Evolutionary conservation across 2,888 invertebrate species (phyloP), one percentile per base, ranked within the genome.

Genomic region (Petrolisthes manimaculis): DNA sequence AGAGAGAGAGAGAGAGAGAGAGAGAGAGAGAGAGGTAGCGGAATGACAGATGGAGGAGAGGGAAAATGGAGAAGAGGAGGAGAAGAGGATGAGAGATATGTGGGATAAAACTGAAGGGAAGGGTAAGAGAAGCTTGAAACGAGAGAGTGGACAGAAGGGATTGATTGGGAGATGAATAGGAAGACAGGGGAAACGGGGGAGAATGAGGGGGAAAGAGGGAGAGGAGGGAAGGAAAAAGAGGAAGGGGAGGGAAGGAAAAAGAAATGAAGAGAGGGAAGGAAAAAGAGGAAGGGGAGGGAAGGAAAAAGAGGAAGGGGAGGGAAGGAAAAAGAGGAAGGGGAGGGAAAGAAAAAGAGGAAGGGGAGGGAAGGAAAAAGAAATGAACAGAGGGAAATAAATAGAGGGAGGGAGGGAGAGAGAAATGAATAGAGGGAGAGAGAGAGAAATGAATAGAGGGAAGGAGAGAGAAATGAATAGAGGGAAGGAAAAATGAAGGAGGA

Each of bases 1-100:
- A 79, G 79, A 79, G 79, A 79, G 79, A 79, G 79, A 75, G 77
- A 75, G 79, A 79, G 79, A 79, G 79, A 79, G 79, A 37, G 79
- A 79, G 79, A 37, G 79, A 79, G 79, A 37, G 51, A 51, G 37
- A 1, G 37, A 4, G 21, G n/a, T 6, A 6, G 71, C 18, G 37
- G 37, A 37, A 37, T 37, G 71, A 71, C 6, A 4, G 6, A 21
- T 6, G 71, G 14, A n/a, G 21, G 71, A 14, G 61, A 61, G 61
- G 18, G 61, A 14, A 61, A 61, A 18, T 14, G 61, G 9, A n/a
- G 21, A n/a, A 75, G 75, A 9, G 75, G 9, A n/a, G n/a, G 1
- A 75, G 75, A 1, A n/a, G n/a, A 4, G n/a, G 75, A 75, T 9
- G n/a, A n/a, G n/a, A n/a, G 9, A 51, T 8, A 1, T n/a, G 71